phyloP scores from a whole-genome alignment of 92 coral and sea anemone genomes.

The Meandrina meandrites region DNA sequence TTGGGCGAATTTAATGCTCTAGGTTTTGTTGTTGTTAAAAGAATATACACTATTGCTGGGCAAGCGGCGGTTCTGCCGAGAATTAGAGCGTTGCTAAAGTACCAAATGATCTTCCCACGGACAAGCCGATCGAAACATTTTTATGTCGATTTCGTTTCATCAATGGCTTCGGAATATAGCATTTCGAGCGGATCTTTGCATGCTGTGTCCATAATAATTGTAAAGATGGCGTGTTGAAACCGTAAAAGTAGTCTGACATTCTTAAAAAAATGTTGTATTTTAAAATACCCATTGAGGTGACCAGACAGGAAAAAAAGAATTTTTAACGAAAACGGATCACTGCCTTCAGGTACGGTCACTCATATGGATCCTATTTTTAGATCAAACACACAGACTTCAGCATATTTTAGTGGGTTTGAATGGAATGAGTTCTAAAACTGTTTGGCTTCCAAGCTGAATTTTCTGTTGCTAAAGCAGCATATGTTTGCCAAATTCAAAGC shows the following conservation, averaged over 20 bases:
- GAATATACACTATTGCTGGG: neutral
- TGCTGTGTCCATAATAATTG: constrained; percentile 37
- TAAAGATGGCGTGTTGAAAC: constrained; percentile 37
- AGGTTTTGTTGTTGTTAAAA: neutral
- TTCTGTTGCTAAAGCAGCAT: constrained; percentile 7
- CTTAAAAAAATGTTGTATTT: constrained; percentile 6
- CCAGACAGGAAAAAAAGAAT: constrained; percentile 21
- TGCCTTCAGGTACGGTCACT: constrained; percentile 27
- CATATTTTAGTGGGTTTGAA: constrained; percentile 37
- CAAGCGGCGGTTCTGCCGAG: neutral
- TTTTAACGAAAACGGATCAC: constrained; percentile 16
- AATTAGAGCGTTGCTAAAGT: neutral
- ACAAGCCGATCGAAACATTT: constrained; percentile 25
- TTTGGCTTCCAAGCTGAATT: constrained; percentile 11
- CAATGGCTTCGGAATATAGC: constrained; percentile 22
- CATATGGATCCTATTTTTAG: constrained; percentile 45
- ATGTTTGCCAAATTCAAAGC: constrained; percentile 6
- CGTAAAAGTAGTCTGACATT: constrained; percentile 15
- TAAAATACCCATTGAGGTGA: constrained; percentile 1
- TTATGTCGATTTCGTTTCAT: constrained; percentile 26
- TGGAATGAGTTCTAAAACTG: constrained; percentile 20
- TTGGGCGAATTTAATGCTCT: constrained; percentile 10
- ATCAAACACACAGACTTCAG: constrained; percentile 30
- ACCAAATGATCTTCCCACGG: constrained; percentile 5
- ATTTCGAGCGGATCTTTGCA: constrained; percentile 39